phyloP scores from a whole-genome alignment of 2,113 vertebrate species.

The Hemiprocne comata region DNA sequence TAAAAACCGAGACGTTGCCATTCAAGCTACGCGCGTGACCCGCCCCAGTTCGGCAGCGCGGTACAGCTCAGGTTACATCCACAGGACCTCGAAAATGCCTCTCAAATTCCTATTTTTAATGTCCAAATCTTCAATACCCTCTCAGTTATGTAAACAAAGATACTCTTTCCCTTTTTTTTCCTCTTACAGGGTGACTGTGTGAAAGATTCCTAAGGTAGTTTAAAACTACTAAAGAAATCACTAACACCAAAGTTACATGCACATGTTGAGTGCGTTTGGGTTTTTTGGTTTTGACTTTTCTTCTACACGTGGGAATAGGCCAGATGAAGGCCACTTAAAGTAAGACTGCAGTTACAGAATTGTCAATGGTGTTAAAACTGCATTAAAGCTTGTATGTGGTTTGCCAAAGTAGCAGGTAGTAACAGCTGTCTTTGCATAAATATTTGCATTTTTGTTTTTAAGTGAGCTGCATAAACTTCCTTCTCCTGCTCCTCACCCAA shows the following conservation, averaged over 20 bases:
- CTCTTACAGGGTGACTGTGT: too few species aligned
- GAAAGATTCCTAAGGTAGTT: background rate
- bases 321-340: background rate
- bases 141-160: too few species aligned
- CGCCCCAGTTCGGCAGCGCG: too few species aligned
- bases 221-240: background rate
- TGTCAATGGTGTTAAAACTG: background rate
- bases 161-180: too few species aligned
- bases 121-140: too few species aligned
- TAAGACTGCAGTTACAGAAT: background rate
- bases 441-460: background rate
- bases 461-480: background rate
- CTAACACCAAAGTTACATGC: background rate
- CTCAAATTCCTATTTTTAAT: too few species aligned
- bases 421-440: background rate
- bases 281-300: background rate
- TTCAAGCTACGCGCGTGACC: too few species aligned
- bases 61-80: too few species aligned
- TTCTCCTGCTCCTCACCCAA: background rate
- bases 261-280: background rate
- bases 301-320: background rate
- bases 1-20: too few species aligned
- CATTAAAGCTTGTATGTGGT: background rate
- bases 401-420: background rate
- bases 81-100: too few species aligned